phyloP scores from a whole-genome alignment of 2,888 invertebrate species.

The Helobdella robusta region DNA sequence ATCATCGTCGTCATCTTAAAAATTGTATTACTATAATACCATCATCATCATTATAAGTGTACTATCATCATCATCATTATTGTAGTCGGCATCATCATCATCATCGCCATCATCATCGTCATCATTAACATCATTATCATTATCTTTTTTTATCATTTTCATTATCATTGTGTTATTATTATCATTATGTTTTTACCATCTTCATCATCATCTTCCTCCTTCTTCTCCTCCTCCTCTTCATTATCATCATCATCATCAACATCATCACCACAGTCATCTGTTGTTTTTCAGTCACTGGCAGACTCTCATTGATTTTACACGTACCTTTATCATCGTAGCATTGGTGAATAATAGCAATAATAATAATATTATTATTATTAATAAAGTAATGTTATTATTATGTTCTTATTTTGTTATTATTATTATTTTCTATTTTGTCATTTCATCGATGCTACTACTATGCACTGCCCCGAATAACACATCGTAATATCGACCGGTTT shows the following conservation, averaged over 20 bases:
- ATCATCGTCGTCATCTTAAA: not conserved
- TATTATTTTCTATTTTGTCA: too few relatives aligned
- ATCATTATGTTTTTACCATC: too few relatives aligned
- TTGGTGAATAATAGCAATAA: not conserved
- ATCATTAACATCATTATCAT: slow-evolving; percentile 8
- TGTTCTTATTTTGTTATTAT: too few relatives aligned
- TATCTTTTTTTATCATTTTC: not conserved
- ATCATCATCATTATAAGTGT: slow-evolving; percentile 15
- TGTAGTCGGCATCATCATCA: slow-evolving; percentile 13
- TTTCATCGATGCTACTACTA: too few relatives aligned
- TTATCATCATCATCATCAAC: slow-evolving; percentile 4
- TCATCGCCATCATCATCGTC: slow-evolving; percentile 18
- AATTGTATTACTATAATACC: not conserved
- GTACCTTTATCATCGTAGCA: slow-evolving; percentile 6
- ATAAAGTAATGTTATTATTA: too few relatives aligned
- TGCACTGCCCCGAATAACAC: too few relatives aligned
- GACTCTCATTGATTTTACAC: too few relatives aligned
- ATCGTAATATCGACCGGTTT: too few relatives aligned
- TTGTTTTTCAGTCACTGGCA: too few relatives aligned
- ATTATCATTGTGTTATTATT: not conserved
- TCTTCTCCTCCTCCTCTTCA: too few relatives aligned
- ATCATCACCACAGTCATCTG: slow-evolving; percentile 6
- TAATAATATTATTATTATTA: too few relatives aligned
- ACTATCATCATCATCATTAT: slow-evolving; percentile 18
- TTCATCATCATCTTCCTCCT: too few relatives aligned